phyloP scores from a whole-genome alignment of 2,797 vertebrate species.

The Xiphorhynchus erythropygius region DNA sequence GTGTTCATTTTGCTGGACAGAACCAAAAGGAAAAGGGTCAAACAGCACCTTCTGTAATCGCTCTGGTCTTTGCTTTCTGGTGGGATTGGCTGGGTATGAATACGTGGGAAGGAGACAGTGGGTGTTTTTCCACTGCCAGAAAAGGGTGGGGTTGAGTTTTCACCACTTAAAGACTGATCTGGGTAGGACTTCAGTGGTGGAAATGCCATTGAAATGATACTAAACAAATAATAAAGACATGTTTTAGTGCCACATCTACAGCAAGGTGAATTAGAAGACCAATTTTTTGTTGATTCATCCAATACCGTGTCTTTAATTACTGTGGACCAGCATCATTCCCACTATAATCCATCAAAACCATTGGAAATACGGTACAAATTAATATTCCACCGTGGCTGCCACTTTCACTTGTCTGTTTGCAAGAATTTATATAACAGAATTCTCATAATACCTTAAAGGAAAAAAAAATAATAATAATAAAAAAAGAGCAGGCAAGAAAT shows the following conservation, averaged over 20 bases:
- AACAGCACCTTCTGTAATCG: fast-evolving
- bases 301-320: background rate
- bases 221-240: background rate
- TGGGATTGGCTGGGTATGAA: background rate
- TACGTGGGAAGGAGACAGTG: background rate
- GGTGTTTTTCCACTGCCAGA: background rate
- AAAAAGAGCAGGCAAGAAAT: background rate
- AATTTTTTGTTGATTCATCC: background rate
- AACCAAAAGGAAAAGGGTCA: background rate
- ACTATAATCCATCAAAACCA: background rate
- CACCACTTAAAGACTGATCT: background rate
- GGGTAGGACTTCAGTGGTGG: background rate
- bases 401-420: background rate
- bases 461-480: background rate
- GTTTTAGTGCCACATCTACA: background rate
- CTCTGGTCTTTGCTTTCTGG: background rate
- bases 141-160: background rate
- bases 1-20: background rate
- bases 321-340: background rate
- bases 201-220: background rate
- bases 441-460: background rate
- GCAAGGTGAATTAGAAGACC: background rate
- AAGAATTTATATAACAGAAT: background rate
- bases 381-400: background rate
- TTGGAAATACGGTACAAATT: background rate